A percentile compares a stretch with the other conserved stretches of the same genome.
Conservation (phyloP, 2,797 vertebrate species). For the Euphonia xanthogaster region DNA sequence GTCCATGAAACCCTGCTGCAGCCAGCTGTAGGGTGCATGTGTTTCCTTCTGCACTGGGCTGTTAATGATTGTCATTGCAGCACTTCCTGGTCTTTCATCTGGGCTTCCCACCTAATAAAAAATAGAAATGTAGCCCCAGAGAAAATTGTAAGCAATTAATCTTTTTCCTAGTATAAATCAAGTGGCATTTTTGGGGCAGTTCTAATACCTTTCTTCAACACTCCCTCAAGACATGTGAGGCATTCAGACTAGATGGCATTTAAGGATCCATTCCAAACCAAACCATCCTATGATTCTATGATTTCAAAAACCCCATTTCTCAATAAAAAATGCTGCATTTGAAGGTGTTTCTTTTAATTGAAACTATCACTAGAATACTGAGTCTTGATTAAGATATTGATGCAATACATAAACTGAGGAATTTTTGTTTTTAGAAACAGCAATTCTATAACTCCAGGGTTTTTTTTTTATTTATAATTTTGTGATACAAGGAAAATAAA, state of each 20-base stretch:
- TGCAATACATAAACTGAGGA: not conserved
- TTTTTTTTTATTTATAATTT: not conserved
- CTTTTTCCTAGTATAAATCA: not conserved
- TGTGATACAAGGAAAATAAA: not conserved
- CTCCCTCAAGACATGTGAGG: not conserved
- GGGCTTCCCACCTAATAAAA: not conserved
- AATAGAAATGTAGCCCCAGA: not conserved
- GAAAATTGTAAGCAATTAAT: not conserved
- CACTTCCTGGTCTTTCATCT: not conserved
- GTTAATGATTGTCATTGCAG: not conserved
- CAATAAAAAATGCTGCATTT: not conserved
- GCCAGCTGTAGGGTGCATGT: fast-evolving
- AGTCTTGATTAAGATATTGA: not conserved
- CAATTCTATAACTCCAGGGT: not conserved
- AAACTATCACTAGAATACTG: not conserved
- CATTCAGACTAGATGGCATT: not conserved
- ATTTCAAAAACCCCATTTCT: not conserved
- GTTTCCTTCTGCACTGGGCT: not conserved
- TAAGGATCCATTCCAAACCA: not conserved
- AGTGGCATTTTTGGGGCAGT: not conserved
- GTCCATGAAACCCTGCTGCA: not conserved
- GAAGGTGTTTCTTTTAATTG: not conserved
- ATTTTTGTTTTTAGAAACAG: fast-evolving
- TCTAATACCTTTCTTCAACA: not conserved
- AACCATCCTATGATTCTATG: not conserved